Conservation (phyloP, 2,888 invertebrate genomes). For the Melipona beecheii region DNA sequence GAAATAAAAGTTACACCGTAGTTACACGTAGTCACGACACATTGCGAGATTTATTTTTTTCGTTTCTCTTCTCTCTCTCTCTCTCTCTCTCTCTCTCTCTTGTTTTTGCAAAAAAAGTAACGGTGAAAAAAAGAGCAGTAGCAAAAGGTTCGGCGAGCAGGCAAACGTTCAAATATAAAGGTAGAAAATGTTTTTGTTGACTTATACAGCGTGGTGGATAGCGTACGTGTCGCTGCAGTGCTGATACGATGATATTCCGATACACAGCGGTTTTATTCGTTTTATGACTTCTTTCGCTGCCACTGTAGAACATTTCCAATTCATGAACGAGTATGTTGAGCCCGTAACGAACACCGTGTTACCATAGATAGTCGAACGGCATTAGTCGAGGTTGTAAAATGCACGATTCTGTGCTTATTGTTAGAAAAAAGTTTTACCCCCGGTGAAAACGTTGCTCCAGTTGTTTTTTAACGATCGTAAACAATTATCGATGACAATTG, state of each 20-base stretch:
- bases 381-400: conserved; percentile 17
- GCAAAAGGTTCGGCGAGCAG: conserved; percentile 13
- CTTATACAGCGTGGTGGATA: conserved; percentile 7
- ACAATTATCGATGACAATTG: not conserved
- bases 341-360: conserved; percentile 68
- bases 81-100: too few relatives aligned
- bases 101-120: not conserved
- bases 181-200: conserved; percentile 31
- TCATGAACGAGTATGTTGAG: conserved; percentile 79
- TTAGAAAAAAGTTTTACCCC: not conserved
- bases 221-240: conserved; percentile 38
- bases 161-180: conserved; percentile 13
- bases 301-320: conserved; percentile 81
- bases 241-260: conserved; percentile 72
- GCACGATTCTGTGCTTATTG: conserved; percentile 1
- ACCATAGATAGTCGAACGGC: conserved; percentile 43
- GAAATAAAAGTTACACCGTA: not conserved
- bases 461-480: not conserved
- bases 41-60: not conserved
- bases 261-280: conserved; percentile 75
- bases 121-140: conserved; percentile 3
- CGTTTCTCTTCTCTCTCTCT: not conserved
- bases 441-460: not conserved
- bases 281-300: conserved; percentile 79
- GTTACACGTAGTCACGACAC: not conserved